Evolutionary conservation across 2,888 invertebrate genomes (phyloP).

Genomic region (Nebria salina): DNA sequence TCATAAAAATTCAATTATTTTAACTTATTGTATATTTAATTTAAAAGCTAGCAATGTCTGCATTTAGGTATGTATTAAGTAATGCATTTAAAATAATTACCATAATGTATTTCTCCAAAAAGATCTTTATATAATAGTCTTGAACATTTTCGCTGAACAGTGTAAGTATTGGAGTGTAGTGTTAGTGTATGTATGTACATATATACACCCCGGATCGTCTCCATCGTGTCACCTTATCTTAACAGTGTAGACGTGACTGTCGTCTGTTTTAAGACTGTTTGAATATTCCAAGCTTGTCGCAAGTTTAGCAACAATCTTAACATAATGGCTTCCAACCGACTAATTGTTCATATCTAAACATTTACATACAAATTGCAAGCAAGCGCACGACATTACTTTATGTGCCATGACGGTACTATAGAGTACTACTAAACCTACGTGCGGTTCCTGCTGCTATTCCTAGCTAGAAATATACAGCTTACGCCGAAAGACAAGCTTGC

Average conservation of each 20-base stretch:
- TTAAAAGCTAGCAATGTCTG: too few relatives aligned
- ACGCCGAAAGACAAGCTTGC: conserved; percentile 18
- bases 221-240: conserved; percentile 55
- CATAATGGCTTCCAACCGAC: conserved; percentile 59
- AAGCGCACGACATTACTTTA: conserved; percentile 54
- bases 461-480: neutral
- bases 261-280: conserved; percentile 62
- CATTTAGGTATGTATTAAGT: too few relatives aligned
- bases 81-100: too few relatives aligned
- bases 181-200: neutral
- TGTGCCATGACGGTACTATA: conserved; percentile 49
- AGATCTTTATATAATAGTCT: too few relatives aligned
- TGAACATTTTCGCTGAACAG: neutral
- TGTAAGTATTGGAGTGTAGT: conserved; percentile 8
- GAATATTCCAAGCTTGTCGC: conserved; percentile 64
- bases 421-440: conserved; percentile 2
- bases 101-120: neutral
- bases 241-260: conserved; percentile 62
- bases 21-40: too few relatives aligned
- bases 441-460: conserved; percentile 8
- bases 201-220: conserved; percentile 20
- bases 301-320: conserved; percentile 58
- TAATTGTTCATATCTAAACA: conserved; percentile 63
- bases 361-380: conserved; percentile 61
- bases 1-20: too few relatives aligned